phyloP scores from a whole-genome alignment of 2,888 invertebrate species.

The Euphydryas editha region DNA sequence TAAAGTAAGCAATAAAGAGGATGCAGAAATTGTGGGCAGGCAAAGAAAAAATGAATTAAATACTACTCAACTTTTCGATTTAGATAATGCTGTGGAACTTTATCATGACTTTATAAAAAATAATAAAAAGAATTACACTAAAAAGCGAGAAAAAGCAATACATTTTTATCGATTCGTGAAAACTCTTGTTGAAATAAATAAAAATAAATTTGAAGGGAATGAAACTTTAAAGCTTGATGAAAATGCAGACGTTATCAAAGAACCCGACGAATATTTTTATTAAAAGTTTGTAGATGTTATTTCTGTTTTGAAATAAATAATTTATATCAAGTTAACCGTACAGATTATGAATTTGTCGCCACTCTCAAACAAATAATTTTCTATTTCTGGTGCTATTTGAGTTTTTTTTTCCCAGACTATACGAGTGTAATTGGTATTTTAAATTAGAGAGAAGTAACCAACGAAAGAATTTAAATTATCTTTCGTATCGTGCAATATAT shows the following conservation, averaged over 20 bases:
- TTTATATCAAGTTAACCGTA: background rate
- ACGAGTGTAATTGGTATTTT: background rate
- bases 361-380: background rate
- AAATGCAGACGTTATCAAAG: slow-evolving; percentile 53
- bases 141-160: slow-evolving; percentile 41
- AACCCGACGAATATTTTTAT: slow-evolving; percentile 54
- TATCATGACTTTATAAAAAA: slow-evolving; percentile 50
- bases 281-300: slow-evolving; percentile 25
- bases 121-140: slow-evolving; percentile 47
- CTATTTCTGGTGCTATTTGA: background rate
- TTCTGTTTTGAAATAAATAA: background rate
- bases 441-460: background rate
- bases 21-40: slow-evolving; percentile 33
- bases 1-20: slow-evolving; percentile 42
- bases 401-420: background rate
- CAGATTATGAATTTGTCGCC: background rate
- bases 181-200: slow-evolving; percentile 58
- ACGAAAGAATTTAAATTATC: background rate
- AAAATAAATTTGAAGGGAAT: slow-evolving; percentile 49
- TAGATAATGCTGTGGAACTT: slow-evolving; percentile 52
- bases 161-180: slow-evolving; percentile 63
- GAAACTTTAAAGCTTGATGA: slow-evolving; percentile 42
- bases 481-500: too few relatives aligned
- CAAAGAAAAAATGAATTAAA: slow-evolving; percentile 40
- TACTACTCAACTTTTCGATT: slow-evolving; percentile 52